phyloP scores from a whole-genome alignment of 2,113 vertebrate genomes.

The Helogale parvula region DNA sequence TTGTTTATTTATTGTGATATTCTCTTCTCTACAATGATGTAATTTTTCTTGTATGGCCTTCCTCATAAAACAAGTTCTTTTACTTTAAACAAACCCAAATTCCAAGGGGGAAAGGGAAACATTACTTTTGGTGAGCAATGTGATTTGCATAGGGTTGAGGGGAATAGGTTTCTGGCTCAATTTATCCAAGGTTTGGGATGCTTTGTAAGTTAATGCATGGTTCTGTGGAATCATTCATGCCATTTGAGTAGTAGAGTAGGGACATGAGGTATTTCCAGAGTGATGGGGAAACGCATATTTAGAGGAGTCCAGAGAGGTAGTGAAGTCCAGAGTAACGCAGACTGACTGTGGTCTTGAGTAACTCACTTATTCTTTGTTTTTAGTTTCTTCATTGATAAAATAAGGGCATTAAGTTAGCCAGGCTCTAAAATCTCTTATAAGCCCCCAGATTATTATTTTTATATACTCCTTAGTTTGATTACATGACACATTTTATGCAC shows the following conservation, averaged over 20 bases:
- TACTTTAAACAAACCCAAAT: background rate
- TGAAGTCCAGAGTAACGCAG: background rate
- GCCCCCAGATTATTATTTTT: conserved; percentile 32
- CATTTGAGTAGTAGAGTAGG: background rate
- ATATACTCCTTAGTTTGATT: conserved; percentile 37
- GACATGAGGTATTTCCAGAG: background rate
- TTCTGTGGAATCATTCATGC: background rate
- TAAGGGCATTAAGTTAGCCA: background rate
- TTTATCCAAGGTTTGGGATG: background rate
- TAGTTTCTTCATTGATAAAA: conserved; percentile 9
- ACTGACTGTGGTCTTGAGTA: background rate
- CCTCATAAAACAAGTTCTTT: background rate
- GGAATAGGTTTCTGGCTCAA: background rate
- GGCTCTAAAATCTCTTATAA: background rate
- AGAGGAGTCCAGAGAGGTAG: background rate
- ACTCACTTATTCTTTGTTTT: background rate
- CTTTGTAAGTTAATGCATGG: background rate
- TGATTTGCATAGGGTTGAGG: background rate
- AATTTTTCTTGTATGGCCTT: background rate
- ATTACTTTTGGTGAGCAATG: conserved; percentile 2
- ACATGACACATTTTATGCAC: conserved; percentile 37
- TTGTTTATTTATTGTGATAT: conserved; percentile 60
- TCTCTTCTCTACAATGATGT: conserved; percentile 3
- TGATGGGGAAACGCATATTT: background rate
- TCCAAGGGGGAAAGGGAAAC: background rate